Conservation (phyloP, 2,888 invertebrate species). For the Byasa hedistus region DNA sequence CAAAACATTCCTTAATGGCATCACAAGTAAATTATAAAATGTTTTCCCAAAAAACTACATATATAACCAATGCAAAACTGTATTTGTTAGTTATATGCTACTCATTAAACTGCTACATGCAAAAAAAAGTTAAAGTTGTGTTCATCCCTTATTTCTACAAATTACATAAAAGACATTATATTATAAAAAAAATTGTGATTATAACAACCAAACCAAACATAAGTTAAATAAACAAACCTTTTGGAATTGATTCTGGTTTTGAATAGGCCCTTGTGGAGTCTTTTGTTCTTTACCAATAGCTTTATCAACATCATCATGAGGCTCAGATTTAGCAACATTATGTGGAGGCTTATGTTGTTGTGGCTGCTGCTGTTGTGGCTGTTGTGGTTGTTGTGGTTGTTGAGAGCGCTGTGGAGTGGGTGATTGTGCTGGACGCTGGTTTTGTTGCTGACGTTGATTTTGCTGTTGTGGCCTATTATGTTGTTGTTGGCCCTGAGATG, state of each 20-base stretch:
- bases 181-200: too few relatives aligned
- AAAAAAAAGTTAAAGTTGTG: too few relatives aligned
- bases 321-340: constrained; percentile 44
- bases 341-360: constrained; percentile 38
- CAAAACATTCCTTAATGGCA: too few relatives aligned
- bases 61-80: too few relatives aligned
- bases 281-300: constrained; percentile 49
- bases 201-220: too few relatives aligned
- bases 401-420: constrained; percentile 39
- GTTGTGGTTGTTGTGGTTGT: constrained; percentile 37
- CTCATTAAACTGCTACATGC: too few relatives aligned
- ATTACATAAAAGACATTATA: too few relatives aligned
- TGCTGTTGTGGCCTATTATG: constrained; percentile 22
- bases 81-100: too few relatives aligned
- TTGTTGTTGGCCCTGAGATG: constrained; percentile 33
- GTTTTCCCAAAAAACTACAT: too few relatives aligned
- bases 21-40: too few relatives aligned
- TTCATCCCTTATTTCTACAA: too few relatives aligned
- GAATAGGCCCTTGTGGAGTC: constrained; percentile 41
- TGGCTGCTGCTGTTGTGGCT: constrained; percentile 31
- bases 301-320: constrained; percentile 60
- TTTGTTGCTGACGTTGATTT: constrained; percentile 22
- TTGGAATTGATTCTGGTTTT: constrained; percentile 48
- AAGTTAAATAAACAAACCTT: constrained; percentile 39
- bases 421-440: constrained; percentile 34